A percentile compares a stretch with the other conserved stretches of the same genome.
Evolutionary conservation across 1,140 invertebrate species (phyloP).

Genomic region (Oncopeltus fasciatus): DNA sequence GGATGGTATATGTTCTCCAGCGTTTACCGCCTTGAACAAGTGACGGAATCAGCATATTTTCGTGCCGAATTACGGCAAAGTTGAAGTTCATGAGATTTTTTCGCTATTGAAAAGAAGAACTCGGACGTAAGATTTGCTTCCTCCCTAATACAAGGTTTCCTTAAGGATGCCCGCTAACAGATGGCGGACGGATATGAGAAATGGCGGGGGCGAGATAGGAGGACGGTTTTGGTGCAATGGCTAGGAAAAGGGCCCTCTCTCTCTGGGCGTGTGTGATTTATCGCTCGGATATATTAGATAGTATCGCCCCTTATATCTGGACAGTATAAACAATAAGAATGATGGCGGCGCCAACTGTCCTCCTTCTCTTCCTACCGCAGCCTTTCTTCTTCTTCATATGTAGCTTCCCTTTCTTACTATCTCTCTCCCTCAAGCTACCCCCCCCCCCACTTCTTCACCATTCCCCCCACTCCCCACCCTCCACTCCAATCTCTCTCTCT

Average conservation of each 20-base stretch:
- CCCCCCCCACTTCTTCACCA: not conserved
- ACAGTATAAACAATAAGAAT: constrained; percentile 7
- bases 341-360: not conserved
- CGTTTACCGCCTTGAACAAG: too few relatives aligned
- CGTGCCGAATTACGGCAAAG: too few relatives aligned
- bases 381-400: not conserved
- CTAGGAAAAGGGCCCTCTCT: not conserved
- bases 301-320: constrained; percentile 4
- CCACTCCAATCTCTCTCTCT: not conserved
- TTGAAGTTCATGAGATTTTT: too few relatives aligned
- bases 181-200: not conserved
- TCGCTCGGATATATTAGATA: not conserved
- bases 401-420: not conserved
- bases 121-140: too few relatives aligned
- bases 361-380: not conserved
- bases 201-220: not conserved
- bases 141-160: too few relatives aligned
- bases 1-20: too few relatives aligned
- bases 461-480: not conserved
- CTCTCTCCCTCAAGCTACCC: not conserved
- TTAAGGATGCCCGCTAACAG: too few relatives aligned
- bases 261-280: not conserved
- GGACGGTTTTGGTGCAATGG: not conserved
- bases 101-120: too few relatives aligned
- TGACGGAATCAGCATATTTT: too few relatives aligned